A percentile compares a stretch with the other conserved stretches of the same genome.
phyloP scores from a whole-genome alignment of 2,797 vertebrate genomes.

The Taeniopygia guttata region DNA sequence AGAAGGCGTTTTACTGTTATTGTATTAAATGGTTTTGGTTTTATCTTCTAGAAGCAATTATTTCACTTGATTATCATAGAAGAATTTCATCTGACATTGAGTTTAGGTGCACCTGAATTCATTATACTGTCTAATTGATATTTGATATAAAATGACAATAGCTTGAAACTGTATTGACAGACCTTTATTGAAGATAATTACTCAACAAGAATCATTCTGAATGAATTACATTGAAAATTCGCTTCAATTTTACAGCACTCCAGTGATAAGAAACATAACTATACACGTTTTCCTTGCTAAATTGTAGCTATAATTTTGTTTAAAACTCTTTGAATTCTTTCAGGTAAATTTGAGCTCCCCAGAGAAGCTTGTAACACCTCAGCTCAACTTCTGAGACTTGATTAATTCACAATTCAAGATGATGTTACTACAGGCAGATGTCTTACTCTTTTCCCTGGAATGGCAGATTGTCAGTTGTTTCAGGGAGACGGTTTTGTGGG shows the following conservation, averaged over 20 bases:
- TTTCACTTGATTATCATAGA: slow-evolving; percentile 41
- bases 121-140: slow-evolving; percentile 67
- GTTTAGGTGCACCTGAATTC: slow-evolving; percentile 59
- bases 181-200: slow-evolving; percentile 67
- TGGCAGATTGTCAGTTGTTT: slow-evolving; percentile 24
- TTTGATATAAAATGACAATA: slow-evolving; percentile 65
- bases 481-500: background rate
- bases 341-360: slow-evolving; percentile 59
- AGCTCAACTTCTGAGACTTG: slow-evolving; percentile 33
- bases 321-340: slow-evolving; percentile 50
- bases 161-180: slow-evolving; percentile 56
- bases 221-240: slow-evolving; percentile 55
- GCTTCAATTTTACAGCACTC: slow-evolving; percentile 44
- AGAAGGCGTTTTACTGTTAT: background rate
- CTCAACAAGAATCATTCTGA: slow-evolving; percentile 59
- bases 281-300: background rate
- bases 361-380: slow-evolving; percentile 52
- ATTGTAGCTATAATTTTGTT: slow-evolving; percentile 46
- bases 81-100: slow-evolving; percentile 55
- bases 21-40: slow-evolving; percentile 35
- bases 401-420: slow-evolving; percentile 42
- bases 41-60: slow-evolving; percentile 14
- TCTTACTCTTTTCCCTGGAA: background rate
- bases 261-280: background rate
- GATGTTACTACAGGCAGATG: slow-evolving; percentile 6